phyloP scores from a whole-genome alignment of 2,888 invertebrate genomes.

The Mesochorus sp. region DNA sequence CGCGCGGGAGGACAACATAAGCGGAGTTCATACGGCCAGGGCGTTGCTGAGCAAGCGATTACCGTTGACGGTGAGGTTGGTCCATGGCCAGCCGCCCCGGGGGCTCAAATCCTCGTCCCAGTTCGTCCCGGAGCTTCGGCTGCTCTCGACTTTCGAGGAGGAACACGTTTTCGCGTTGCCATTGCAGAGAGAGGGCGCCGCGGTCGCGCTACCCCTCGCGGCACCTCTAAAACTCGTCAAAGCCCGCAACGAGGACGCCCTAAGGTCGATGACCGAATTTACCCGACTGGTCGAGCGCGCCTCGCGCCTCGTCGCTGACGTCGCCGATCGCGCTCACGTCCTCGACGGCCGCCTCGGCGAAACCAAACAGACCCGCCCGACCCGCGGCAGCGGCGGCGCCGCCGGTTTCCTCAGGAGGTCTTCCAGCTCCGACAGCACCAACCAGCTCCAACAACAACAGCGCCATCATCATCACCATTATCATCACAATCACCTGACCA shows the following conservation, averaged over 20 bases:
- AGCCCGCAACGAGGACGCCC: constrained; percentile 91
- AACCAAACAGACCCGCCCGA: constrained; percentile 76
- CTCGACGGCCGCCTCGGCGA: constrained; percentile 92
- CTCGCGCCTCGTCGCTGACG: constrained; percentile 88
- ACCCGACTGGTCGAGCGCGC: constrained; percentile 90
- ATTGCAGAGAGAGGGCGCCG: constrained; percentile 89
- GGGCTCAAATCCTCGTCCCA: constrained; percentile 91
- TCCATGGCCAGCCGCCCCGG: constrained; percentile 94
- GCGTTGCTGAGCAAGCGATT: constrained; percentile 94
- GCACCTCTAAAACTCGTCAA: constrained; percentile 93
- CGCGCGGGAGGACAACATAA: constrained; percentile 96
- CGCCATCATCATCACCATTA: constrained; percentile 83
- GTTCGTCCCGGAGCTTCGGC: constrained; percentile 92
- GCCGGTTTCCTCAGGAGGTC: constrained; percentile 86
- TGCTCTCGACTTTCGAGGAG: constrained; percentile 93
- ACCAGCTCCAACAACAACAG: constrained; percentile 74
- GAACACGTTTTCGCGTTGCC: constrained; percentile 93
- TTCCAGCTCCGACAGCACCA: constrained; percentile 88
- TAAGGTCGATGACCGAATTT: constrained; percentile 87
- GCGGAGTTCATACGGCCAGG: constrained; percentile 95
- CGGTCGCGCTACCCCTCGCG: constrained; percentile 92
- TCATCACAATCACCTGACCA: constrained; percentile 83
- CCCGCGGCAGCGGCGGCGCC: constrained; percentile 72
- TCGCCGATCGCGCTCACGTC: constrained; percentile 91
- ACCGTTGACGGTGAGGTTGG: constrained; percentile 95